phyloP scores from a whole-genome alignment of 1,140 invertebrate genomes.

The Diploscapter pachys region DNA sequence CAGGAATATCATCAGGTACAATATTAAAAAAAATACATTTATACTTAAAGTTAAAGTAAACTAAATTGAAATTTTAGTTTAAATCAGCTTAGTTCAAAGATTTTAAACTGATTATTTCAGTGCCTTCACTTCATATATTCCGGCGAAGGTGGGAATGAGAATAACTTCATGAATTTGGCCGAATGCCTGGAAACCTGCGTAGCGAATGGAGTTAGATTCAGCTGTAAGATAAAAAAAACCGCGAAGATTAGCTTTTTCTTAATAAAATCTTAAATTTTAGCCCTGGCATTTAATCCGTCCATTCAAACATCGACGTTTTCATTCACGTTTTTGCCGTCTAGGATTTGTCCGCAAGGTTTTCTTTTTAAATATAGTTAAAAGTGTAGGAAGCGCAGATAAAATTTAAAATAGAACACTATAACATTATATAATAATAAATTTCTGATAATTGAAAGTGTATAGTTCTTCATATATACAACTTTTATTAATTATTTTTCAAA shows the following conservation, averaged over 20 bases:
- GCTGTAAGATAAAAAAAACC: conserved; percentile 5
- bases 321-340: conserved; percentile 14
- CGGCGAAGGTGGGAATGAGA: conserved; percentile 38
- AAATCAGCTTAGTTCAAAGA: too few species aligned
- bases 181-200: conserved; percentile 29
- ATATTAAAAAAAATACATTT: too few species aligned
- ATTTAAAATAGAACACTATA: not conserved
- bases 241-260: not conserved
- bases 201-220: conserved; percentile 29
- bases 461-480: not conserved
- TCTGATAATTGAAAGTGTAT: not conserved
- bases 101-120: not conserved
- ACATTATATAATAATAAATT: not conserved
- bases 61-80: too few species aligned
- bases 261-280: conserved; percentile 5
- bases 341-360: conserved; percentile 25
- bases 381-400: too few species aligned
- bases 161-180: conserved; percentile 36
- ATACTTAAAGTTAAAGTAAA: too few species aligned
- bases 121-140: conserved; percentile 40
- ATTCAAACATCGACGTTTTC: not conserved
- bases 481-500: not conserved
- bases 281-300: conserved; percentile 4
- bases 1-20: conserved; percentile 11
- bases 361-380: not conserved